Base-by-base conservation (phyloP, 2,888 invertebrate species). In the Drosophila birchii region DNA sequence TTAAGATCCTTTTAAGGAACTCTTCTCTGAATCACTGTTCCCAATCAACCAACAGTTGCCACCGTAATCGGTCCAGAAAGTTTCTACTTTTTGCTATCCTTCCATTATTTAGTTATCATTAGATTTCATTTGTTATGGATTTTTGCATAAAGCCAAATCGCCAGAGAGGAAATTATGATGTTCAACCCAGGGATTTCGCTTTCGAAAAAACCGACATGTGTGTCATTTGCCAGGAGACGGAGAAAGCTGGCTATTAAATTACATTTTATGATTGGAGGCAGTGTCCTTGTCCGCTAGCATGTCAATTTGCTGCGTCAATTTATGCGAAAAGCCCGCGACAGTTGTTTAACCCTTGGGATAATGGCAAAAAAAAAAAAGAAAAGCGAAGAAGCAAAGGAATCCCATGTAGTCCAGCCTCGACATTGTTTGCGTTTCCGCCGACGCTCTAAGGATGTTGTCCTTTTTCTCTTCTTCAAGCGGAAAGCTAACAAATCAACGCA, bases 231-330 rank as follows among this genome's bases (percentile, higher is more conserved):
- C 45, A 36, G 51, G 23, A 36, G 3, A 23, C 16, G 7, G 49
- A 20, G 20, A 29, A 41, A 11, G 34, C 7, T 38, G 61, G 60
- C 66, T 75, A 86, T 86, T 80, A 76, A 86, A 78, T 86, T 86
- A 80, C 86, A 54, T 80, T 88, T 88, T 78, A 83, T 75, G 81
- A 78, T 79, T 86, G 61, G 63, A 77, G 68, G 75, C 73, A 49
- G 47, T 55, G 62, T 59, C 75, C 55, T 61, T 63, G 62, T 56
- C 32, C 62, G 12, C 49, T 81, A 84, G 73, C 86, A 86, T 77
- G 71, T 74, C 75, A 69, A 72, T 80, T 82, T 81, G 76, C 78
- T 84, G 62, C 83, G 75, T 78, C 85, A 86, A 84, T 86, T 86
- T 86, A 79, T 86, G 79, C 58, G 60, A 75, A 78, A 77, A 70